phyloP scores from a whole-genome alignment of 2,797 vertebrate genomes.

The Bucorvus abyssinicus region DNA sequence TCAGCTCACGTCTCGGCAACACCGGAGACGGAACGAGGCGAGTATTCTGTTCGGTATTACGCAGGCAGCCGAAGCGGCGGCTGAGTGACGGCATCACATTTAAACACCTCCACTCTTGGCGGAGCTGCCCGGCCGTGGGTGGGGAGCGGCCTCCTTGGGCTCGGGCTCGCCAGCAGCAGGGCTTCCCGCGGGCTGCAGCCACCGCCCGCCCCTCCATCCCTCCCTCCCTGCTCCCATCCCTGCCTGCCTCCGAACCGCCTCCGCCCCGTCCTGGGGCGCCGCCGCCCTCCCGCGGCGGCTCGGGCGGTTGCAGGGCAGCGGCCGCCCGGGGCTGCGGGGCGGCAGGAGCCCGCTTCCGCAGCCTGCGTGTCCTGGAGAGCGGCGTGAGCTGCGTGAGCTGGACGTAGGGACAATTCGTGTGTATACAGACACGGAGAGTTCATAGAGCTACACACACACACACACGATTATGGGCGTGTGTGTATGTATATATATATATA shows the following conservation, averaged over 20 bases:
- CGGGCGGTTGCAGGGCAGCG: neutral
- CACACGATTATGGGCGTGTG: too few species aligned
- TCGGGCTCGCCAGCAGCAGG: rapidly evolving
- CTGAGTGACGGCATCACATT: neutral
- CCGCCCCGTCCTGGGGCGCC: neutral
- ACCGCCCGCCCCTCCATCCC: too few species aligned
- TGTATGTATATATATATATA: too few species aligned
- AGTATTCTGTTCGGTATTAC: neutral
- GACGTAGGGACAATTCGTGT: too few species aligned
- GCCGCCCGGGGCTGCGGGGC: neutral
- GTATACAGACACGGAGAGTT: too few species aligned
- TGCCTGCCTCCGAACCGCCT: too few species aligned
- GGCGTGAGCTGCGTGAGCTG: too few species aligned
- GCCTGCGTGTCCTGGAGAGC: too few species aligned
- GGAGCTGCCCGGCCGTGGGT: neutral
- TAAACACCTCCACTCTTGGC: neutral
- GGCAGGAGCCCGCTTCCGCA: neutral
- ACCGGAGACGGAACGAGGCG: neutral
- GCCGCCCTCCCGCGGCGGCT: neutral
- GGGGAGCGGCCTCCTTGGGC: rapidly evolving
- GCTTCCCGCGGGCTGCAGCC: neutral
- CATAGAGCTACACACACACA: too few species aligned
- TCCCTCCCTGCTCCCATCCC: too few species aligned
- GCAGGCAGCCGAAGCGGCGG: neutral
- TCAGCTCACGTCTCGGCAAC: neutral